Evolutionary conservation across 2,888 invertebrate genomes (phyloP).

Genomic region (Cantharis nigra): DNA sequence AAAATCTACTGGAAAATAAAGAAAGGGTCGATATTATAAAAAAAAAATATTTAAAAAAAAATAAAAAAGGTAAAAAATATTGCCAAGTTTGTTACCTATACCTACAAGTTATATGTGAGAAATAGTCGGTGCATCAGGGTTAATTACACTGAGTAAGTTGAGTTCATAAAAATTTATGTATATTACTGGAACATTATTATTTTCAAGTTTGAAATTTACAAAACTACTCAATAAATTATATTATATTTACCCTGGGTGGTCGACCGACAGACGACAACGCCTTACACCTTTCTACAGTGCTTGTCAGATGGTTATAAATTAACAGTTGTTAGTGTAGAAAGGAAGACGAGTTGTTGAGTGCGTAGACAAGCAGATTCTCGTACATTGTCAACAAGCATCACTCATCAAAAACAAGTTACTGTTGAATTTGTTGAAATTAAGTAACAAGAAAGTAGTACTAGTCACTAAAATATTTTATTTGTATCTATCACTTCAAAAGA

Average conservation of each 20-base stretch:
- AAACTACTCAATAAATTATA: conserved; percentile 16
- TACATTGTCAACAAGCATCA: conserved; percentile 10
- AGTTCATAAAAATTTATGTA: not conserved
- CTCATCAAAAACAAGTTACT: not conserved
- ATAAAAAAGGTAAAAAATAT: no score
- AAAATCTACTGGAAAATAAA: no score
- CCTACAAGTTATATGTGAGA: no score
- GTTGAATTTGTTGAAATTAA: not conserved
- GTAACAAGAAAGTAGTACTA: not conserved
- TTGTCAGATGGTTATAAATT: conserved; percentile 27
- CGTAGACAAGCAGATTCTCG: conserved; percentile 17
- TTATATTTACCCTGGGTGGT: conserved; percentile 19
- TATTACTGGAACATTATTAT: not conserved
- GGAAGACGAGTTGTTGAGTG: conserved; percentile 20
- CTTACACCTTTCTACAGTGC: conserved; percentile 21
- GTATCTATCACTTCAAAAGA: not conserved
- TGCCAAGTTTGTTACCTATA: no score
- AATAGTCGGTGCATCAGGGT: no score
- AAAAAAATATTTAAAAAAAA: no score
- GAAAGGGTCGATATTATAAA: no score
- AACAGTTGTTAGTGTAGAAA: conserved; percentile 20
- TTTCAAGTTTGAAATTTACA: conserved; percentile 12
- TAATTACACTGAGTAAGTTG: not conserved
- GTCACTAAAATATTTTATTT: not conserved
- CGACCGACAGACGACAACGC: conserved; percentile 23